Percentiles rank a stretch among this genome's conserved stretches.
These are phyloP conservation scores for Ahaetulla prasina DNA, from an alignment of 2,113 vertebrate species.

Conservation along the genomic window DNA sequence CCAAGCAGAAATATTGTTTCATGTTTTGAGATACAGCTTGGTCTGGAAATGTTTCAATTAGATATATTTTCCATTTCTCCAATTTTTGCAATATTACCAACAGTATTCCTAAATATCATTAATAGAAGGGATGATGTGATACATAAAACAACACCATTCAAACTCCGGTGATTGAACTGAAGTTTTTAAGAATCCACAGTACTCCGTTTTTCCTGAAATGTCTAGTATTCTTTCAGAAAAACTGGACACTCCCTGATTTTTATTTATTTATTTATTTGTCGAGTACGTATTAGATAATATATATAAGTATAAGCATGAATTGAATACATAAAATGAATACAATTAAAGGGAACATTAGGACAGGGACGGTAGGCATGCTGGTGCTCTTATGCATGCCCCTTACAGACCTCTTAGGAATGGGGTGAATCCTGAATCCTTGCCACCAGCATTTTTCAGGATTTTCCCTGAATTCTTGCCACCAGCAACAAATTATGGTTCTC, in stretches of 20 bases:
- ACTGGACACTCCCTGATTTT: background rate
- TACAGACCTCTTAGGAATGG: no score
- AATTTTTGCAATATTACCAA: background rate
- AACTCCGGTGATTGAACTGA: no score
- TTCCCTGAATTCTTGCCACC: background rate
- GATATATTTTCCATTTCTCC: background rate
- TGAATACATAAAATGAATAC: no score
- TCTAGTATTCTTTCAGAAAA: background rate
- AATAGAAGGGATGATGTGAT: background rate
- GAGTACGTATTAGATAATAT: no score
- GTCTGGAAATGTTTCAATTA: background rate
- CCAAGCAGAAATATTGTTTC: background rate
- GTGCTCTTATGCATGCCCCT: no score
- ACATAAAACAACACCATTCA: background rate
- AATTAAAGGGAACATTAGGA: no score
- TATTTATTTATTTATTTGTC: no score
- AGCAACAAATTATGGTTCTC: slow-evolving; percentile 27
- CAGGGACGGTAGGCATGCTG: no score
- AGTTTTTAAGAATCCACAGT: background rate
- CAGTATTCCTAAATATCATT: background rate
- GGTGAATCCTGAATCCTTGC: no score
- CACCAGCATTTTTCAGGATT: no score
- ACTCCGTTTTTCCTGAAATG: background rate
- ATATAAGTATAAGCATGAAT: no score
- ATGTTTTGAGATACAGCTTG: background rate